Conservation (phyloP, 2,113 vertebrate species). For the Dicrurus megarhynchus region DNA sequence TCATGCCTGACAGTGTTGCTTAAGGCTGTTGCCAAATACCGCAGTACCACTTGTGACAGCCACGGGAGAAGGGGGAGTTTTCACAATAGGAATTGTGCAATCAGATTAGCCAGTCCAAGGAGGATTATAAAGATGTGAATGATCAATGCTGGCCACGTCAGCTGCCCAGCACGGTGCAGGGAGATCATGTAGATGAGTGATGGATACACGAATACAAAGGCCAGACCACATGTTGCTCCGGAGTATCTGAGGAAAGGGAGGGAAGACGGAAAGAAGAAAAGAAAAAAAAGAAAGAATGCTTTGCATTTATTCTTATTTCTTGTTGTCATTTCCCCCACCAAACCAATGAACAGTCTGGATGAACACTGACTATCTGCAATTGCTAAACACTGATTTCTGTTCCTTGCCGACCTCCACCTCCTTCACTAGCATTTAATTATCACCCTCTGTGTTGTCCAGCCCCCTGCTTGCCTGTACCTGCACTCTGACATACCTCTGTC, state of each 20-base stretch:
- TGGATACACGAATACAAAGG: slow-evolving; percentile 92
- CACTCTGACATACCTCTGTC: background rate
- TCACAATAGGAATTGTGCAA: slow-evolving; percentile 93
- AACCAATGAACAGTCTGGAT: background rate
- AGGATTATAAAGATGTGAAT: slow-evolving; percentile 86
- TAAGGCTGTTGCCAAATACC: slow-evolving; percentile 36
- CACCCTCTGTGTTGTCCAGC: background rate
- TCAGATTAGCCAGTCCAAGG: slow-evolving; percentile 86
- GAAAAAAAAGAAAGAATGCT: background rate
- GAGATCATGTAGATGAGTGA: slow-evolving; percentile 87
- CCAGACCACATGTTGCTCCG: slow-evolving; percentile 90
- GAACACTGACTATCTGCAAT: background rate
- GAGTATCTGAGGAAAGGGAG: slow-evolving; percentile 80
- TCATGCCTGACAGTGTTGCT: background rate
- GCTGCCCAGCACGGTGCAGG: slow-evolving; percentile 71
- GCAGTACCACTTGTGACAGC: slow-evolving; percentile 25
- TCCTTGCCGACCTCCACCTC: background rate
- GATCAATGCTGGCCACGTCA: slow-evolving; percentile 80
- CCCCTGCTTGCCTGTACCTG: background rate
- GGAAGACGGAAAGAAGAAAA: background rate
- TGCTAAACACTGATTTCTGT: background rate
- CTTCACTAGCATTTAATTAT: background rate
- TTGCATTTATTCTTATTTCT: background rate
- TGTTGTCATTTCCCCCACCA: accelerated
- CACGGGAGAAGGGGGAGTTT: background rate